Conservation (phyloP, 2,113 vertebrate species). For the Phalacrocorax aristotelis region DNA sequence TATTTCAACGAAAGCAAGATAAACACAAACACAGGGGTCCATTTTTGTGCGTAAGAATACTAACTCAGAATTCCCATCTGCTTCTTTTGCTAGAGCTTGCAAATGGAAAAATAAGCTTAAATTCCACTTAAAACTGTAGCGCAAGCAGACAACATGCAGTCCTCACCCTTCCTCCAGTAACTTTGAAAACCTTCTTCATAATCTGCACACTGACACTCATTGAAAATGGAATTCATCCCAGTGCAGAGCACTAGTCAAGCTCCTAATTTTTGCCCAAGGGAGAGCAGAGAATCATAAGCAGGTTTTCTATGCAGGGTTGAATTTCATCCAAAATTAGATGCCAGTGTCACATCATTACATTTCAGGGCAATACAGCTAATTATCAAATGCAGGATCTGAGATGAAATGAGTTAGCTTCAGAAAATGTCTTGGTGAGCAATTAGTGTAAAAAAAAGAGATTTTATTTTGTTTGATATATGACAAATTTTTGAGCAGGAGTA, state of each 20-base stretch:
- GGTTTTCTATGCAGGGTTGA: not conserved
- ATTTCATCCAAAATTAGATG: not conserved
- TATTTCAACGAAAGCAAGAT: not conserved
- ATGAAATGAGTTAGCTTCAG: not conserved
- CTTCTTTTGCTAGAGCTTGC: not conserved
- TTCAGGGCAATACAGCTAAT: not conserved
- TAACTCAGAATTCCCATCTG: not conserved
- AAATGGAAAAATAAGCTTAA: not conserved
- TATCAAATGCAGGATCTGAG: not conserved
- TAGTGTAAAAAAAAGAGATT: not conserved
- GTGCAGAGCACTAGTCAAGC: not conserved
- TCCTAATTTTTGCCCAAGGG: slow-evolving; percentile 21
- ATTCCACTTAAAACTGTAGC: not conserved
- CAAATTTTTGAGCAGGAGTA: not conserved
- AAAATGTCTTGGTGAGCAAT: not conserved
- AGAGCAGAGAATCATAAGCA: not conserved
- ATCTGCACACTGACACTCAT: not conserved
- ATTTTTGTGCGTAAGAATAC: not conserved
- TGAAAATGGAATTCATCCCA: not conserved
- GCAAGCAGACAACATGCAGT: not conserved
- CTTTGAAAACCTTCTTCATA: not conserved
- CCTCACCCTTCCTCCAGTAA: not conserved
- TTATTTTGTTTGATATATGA: not conserved
- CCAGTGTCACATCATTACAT: not conserved
- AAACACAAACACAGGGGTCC: not conserved